Base-by-base conservation (phyloP, 2,888 invertebrate genomes). In the Argynnis bischoffii region DNA sequence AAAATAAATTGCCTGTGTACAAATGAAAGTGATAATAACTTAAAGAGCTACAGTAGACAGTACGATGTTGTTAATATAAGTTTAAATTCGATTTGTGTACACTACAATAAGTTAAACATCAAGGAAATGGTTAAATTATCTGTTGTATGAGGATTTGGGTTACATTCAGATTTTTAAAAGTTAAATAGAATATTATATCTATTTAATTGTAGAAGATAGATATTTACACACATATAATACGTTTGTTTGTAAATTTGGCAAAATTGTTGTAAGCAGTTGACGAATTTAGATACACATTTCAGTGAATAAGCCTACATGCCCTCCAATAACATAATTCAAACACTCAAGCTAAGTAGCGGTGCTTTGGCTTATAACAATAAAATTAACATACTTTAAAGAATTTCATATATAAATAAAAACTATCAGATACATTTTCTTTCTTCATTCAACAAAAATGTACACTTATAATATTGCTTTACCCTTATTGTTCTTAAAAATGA, bases 31-130 rank as follows among this genome's bases (percentile, higher is more conserved):
- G 63, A 63, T 55, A 64, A 26, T 55, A 69, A 69, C 56, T 65
- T 69, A 66, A 66, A 64, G 59, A 48, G 21, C 53, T 53, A 55
- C 35, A 21, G 6, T 53, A 61, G 55, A 69, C 63, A 56, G 21
- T 54, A 65, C 18, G 26, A 55, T 53, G 41, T 61, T 1, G 18
- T 18, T 18, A 50, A 59, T 64, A 55, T 65, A 59, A 51, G 55
- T 57, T 67, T 69, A 71, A 69, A 69, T 71, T 71, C 69, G 71
- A 65, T 69, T 71, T 54, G 48, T 11, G 26, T 64, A 61, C 21
- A 47, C 63, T 66, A 64, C 64, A 69, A 48, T 64, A 51, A 53
- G 54, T 69, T 60, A 50, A 31, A 59, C 41, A 54, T 60, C 51
- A 47, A 60, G 46, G 54, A 57, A 50, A 26, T 54, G 57, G 55